A percentile compares a stretch with the other conserved stretches of the same genome.
These are phyloP conservation scores for Corythornis vintsioides DNA, from an alignment of 2,113 vertebrate genomes.

Conservation along the genomic window DNA sequence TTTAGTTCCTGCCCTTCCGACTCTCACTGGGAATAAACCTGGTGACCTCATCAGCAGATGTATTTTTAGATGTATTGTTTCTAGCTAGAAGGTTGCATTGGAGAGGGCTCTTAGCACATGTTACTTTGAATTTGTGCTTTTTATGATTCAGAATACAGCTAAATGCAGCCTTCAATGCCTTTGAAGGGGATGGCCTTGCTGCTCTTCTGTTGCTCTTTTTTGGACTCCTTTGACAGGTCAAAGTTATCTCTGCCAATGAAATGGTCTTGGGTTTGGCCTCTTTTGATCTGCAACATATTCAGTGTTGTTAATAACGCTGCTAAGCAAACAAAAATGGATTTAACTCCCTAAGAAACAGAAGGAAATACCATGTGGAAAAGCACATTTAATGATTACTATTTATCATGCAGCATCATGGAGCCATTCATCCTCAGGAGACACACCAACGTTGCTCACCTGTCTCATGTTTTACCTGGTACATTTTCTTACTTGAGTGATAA, in stretches of 20 bases:
- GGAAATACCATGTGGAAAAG: neutral
- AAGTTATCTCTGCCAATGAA: neutral
- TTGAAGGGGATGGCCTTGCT: conserved; percentile 8
- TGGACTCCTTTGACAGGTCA: neutral
- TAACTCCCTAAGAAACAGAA: neutral
- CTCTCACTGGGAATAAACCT: neutral
- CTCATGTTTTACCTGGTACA: neutral
- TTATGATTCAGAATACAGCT: neutral
- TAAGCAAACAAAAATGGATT: neutral
- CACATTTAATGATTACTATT: neutral
- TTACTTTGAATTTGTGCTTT: conserved; percentile 23
- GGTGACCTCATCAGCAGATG: conserved; percentile 51
- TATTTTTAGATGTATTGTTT: conserved; percentile 64
- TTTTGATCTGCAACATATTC: neutral
- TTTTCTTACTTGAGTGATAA: neutral
- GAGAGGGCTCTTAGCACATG: neutral
- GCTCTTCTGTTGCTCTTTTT: neutral
- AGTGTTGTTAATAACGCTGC: neutral
- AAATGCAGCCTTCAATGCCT: neutral
- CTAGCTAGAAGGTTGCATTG: neutral
- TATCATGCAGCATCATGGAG: neutral
- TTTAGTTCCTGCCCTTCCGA: conserved; percentile 24
- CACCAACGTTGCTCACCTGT: accelerated
- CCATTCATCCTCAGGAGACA: neutral
- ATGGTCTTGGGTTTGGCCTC: neutral